phyloP scores from a whole-genome alignment of 2,888 invertebrate genomes.

The Pandemis corylana region DNA sequence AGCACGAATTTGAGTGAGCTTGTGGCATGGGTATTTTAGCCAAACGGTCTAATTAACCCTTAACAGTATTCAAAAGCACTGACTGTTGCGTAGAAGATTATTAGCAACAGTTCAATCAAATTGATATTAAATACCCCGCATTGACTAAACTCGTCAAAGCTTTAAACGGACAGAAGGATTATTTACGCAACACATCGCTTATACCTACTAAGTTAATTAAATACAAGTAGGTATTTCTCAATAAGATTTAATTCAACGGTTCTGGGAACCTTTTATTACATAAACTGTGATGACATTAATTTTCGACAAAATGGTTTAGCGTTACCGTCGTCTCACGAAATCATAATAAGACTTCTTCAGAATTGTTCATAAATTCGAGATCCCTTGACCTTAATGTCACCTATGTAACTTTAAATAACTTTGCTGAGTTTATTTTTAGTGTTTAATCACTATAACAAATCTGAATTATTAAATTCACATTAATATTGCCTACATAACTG shows the following conservation, averaged over 20 bases:
- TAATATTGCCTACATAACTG: constrained; percentile 11
- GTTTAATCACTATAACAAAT: not conserved
- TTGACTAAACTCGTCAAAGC: not conserved
- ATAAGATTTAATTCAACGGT: too few species aligned
- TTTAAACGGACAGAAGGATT: not conserved
- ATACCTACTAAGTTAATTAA: too few species aligned
- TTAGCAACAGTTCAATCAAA: not conserved
- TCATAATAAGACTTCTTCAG: not conserved
- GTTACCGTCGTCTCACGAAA: too few species aligned
- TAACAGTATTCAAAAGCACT: not conserved
- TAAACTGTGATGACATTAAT: not conserved
- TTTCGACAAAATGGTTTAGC: not conserved
- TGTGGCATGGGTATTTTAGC: not conserved
- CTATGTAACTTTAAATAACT: too few species aligned
- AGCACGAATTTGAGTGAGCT: not conserved
- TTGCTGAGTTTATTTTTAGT: too few species aligned
- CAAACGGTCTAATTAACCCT: not conserved
- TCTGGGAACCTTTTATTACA: not conserved
- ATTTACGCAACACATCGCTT: too few species aligned
- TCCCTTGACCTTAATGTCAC: too few species aligned
- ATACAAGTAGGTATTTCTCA: too few species aligned
- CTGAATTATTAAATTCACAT: not conserved
- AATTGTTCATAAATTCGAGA: not conserved
- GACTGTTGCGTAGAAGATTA: not conserved
- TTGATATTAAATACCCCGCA: not conserved